Percentiles rank a stretch among this genome's conserved stretches.
Conservation (phyloP, 2,888 invertebrate species). For the Patella depressa region DNA sequence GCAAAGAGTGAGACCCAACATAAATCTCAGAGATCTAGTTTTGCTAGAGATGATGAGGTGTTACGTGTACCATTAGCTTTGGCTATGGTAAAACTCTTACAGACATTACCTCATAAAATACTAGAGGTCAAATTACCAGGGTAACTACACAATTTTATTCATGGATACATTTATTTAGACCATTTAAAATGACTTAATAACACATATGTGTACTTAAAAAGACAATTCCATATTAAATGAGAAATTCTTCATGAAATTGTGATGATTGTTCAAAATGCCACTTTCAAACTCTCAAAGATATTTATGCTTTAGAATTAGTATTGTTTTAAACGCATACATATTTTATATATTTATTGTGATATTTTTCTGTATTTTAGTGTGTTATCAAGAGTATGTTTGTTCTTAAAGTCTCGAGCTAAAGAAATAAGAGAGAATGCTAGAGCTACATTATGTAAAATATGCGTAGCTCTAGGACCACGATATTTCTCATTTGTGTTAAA, state of each 20-base stretch:
- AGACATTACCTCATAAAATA: slow-evolving; percentile 84
- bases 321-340: neutral
- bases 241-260: no score
- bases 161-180: no score
- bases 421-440: slow-evolving; percentile 88
- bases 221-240: no score
- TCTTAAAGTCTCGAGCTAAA: slow-evolving; percentile 88
- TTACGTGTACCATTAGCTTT: slow-evolving; percentile 91
- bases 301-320: neutral
- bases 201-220: no score
- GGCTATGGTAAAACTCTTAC: slow-evolving; percentile 91
- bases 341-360: neutral
- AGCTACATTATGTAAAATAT: slow-evolving; percentile 92
- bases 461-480: slow-evolving; percentile 85
- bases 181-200: no score
- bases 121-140: slow-evolving; percentile 85
- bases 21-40: slow-evolving; percentile 61
- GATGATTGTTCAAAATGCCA: neutral
- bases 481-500: slow-evolving; percentile 84
- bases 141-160: slow-evolving; percentile 73
- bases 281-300: neutral
- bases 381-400: slow-evolving; percentile 83
- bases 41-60: slow-evolving; percentile 81
- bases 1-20: slow-evolving; percentile 66
- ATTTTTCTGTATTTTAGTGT: slow-evolving; percentile 53